Evolutionary conservation across 2,113 vertebrate genomes (phyloP).

Genomic region (Ancistrus triradiatus): DNA sequence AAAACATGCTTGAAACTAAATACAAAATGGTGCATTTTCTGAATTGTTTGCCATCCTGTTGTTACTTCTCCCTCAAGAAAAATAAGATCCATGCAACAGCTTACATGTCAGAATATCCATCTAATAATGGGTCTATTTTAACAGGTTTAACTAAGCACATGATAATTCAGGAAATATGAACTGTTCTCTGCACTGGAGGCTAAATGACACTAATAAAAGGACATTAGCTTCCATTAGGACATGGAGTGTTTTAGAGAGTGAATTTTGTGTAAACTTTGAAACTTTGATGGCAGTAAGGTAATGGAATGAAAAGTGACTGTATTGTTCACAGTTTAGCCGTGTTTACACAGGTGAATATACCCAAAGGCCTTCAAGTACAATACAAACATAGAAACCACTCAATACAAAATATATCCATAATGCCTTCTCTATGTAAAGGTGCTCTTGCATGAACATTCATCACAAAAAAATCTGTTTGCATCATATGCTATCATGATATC

Average conservation of each 20-base stretch:
- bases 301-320: background rate
- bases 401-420: constrained; percentile 3
- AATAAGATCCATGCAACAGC: background rate
- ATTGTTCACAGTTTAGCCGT: constrained; percentile 9
- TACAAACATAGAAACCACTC: background rate
- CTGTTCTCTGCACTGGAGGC: background rate
- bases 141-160: background rate
- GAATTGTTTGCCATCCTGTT: background rate
- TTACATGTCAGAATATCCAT: background rate
- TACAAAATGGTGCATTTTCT: background rate
- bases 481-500: constrained; percentile 13
- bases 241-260: background rate
- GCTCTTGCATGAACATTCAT: background rate
- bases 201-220: background rate
- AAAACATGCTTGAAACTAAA: constrained; percentile 1
- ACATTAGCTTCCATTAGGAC: background rate
- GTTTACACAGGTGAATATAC: background rate
- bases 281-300: background rate
- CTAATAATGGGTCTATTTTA: background rate
- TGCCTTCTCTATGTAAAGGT: background rate
- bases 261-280: background rate
- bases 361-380: background rate
- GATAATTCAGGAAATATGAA: background rate
- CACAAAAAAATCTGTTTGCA: background rate
- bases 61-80: background rate